These are phyloP conservation scores for Callocephalon fimbriatum DNA, from an alignment of 2,113 vertebrate species.

Conservation along the genomic window DNA sequence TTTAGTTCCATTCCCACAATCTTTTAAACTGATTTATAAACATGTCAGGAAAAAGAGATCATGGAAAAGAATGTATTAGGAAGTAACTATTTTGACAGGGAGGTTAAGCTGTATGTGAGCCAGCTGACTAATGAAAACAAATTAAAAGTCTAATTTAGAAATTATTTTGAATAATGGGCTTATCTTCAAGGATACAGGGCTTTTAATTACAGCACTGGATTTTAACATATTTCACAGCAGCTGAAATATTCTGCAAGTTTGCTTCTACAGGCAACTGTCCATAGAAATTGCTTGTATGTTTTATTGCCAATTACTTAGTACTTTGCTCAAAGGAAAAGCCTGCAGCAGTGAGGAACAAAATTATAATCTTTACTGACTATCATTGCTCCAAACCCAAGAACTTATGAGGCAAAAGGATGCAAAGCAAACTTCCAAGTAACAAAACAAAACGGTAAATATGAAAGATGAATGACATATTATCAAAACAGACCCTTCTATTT, in stretches of 20 bases:
- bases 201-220: conserved; percentile 17
- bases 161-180: conserved; percentile 69
- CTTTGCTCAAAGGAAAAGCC: background rate
- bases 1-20: conserved; percentile 21
- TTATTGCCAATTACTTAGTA: background rate
- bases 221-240: background rate
- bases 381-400: background rate
- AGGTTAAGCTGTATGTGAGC: conserved; percentile 47
- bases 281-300: background rate
- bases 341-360: background rate
- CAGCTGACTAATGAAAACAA: conserved; percentile 73
- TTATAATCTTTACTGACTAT: background rate
- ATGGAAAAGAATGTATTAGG: conserved; percentile 51
- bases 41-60: conserved; percentile 37
- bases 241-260: conserved; percentile 14
- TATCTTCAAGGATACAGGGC: conserved; percentile 37
- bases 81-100: conserved; percentile 66
- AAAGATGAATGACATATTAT: conserved; percentile 10
- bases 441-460: conserved; percentile 16
- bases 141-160: conserved; percentile 68
- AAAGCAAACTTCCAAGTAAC: background rate
- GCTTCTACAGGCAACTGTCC: background rate
- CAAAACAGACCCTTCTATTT: conserved; percentile 7
- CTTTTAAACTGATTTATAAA: conserved; percentile 73
- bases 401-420: background rate